Conservation (phyloP, 2,113 vertebrate species). For the Galemys pyrenaicus region DNA sequence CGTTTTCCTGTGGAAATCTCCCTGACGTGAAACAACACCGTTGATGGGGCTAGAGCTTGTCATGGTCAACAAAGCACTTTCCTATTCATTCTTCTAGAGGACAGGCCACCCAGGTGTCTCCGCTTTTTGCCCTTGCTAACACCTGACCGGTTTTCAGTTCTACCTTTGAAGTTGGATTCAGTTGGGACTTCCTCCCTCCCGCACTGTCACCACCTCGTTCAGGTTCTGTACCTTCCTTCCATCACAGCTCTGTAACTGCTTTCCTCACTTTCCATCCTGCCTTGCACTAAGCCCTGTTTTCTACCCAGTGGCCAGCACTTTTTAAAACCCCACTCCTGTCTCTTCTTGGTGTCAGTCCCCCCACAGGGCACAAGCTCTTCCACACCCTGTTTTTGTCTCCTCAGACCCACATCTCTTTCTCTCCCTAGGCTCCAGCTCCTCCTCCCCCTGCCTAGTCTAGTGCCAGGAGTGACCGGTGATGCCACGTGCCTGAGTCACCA, state of each 20-base stretch:
- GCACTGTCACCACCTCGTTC: neutral
- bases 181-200: neutral
- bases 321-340: neutral
- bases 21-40: neutral
- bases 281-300: neutral
- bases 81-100: neutral
- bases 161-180: neutral
- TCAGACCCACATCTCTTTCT: neutral
- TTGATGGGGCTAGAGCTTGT: rapidly evolving
- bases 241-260: neutral
- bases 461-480: neutral
- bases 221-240: neutral
- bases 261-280: neutral
- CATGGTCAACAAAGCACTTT: neutral
- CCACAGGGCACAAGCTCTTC: no score
- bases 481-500: conserved; percentile 33
- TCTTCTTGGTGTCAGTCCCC: neutral
- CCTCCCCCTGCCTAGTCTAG: neutral
- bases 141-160: neutral
- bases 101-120: neutral
- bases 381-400: neutral
- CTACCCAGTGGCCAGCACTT: neutral
- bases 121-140: neutral
- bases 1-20: neutral
- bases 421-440: neutral